Percentiles rank a stretch among this genome's conserved stretches.
Evolutionary conservation across 2,888 invertebrate species (phyloP).

Genomic region (Epirrhoe tristata): DNA sequence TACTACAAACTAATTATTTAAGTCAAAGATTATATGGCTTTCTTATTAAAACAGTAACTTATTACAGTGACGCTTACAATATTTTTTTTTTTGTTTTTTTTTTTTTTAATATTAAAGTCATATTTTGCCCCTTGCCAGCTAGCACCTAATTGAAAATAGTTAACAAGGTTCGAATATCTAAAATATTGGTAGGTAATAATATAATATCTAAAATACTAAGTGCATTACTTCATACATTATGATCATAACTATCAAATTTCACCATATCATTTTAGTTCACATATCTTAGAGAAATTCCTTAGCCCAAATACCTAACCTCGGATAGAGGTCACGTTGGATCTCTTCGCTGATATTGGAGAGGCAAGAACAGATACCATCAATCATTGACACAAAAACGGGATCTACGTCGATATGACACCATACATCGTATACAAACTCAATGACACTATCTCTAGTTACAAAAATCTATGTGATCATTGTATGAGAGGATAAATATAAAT

Average conservation of each 20-base stretch:
- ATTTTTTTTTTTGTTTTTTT: too few species aligned
- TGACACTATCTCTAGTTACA: slow-evolving; percentile 21
- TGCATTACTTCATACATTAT: too few species aligned
- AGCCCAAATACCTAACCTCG: slow-evolving; percentile 17
- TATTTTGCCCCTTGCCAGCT: too few species aligned
- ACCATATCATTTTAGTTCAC: not conserved
- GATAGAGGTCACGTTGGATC: slow-evolving; percentile 40
- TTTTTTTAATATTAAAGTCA: too few species aligned
- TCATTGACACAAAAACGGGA: slow-evolving; percentile 74
- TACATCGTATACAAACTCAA: slow-evolving; percentile 25
- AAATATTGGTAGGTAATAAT: too few species aligned
- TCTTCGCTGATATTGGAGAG: slow-evolving; percentile 26
- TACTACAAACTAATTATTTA: too few species aligned
- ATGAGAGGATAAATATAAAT: not conserved
- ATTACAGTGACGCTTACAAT: too few species aligned
- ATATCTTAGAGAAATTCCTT: slow-evolving; percentile 1
- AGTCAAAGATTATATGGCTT: too few species aligned
- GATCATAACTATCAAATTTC: not conserved
- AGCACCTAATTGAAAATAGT: too few species aligned
- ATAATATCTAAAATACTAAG: too few species aligned
- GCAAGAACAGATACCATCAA: slow-evolving; percentile 65
- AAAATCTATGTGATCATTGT: slow-evolving; percentile 15
- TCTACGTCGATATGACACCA: slow-evolving; percentile 67
- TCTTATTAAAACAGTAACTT: too few species aligned
- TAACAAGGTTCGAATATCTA: too few species aligned